Percentiles rank a stretch among this genome's conserved stretches.
phyloP scores from a whole-genome alignment of 2,113 vertebrate species.

The Tragulus kanchil region DNA sequence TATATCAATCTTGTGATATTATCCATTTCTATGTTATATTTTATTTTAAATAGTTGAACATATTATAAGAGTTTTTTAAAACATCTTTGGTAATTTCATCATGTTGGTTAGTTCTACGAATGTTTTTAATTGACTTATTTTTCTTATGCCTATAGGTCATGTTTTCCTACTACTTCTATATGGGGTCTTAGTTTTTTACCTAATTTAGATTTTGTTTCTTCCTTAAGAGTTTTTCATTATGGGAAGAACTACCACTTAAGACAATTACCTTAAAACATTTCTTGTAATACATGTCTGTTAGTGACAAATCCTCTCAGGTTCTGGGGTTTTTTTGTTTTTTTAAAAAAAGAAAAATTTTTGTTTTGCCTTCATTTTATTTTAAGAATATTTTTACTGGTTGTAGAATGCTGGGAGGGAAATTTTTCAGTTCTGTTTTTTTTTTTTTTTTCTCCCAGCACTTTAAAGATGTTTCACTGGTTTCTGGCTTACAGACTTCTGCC shows the following conservation, averaged over 20 bases:
- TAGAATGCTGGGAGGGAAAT: not conserved
- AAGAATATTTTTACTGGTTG: not conserved
- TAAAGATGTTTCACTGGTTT: not conserved
- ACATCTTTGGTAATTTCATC: not conserved
- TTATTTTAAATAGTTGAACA: not conserved
- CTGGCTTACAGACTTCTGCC: not conserved
- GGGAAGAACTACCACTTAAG: not conserved
- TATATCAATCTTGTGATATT: not conserved
- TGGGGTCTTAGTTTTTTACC: not conserved
- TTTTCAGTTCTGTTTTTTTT: not conserved
- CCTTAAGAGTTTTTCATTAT: too few relatives aligned
- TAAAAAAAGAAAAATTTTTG: not conserved
- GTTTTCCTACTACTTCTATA: constrained; percentile 3
- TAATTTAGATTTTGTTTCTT: constrained; percentile 22
- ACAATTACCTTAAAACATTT: not conserved
- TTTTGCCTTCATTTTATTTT: not conserved
- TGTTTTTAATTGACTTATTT: not conserved
- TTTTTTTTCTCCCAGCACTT: not conserved
- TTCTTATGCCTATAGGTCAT: not conserved
- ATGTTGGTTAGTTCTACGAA: not conserved
- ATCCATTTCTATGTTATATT: not conserved
- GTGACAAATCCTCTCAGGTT: not conserved
- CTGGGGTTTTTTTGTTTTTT: too few relatives aligned
- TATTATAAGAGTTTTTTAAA: not conserved
- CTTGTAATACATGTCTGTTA: not conserved